Percentiles rank a stretch among this genome's conserved stretches.
Evolutionary conservation across 2,113 vertebrate genomes (phyloP).

Genomic region (Taxidea taxus): DNA sequence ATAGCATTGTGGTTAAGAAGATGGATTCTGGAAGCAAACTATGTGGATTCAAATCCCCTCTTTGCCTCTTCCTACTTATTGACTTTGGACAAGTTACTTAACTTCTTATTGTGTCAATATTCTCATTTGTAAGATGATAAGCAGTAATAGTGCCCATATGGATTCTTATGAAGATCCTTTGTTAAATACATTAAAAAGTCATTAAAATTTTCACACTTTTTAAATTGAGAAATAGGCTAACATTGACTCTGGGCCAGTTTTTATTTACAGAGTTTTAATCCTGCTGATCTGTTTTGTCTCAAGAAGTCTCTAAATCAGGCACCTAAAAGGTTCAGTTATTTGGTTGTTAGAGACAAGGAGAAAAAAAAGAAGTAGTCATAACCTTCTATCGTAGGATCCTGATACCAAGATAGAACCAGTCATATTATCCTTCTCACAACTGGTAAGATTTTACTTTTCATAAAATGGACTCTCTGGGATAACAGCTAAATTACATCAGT

Average conservation of each 20-base stretch:
- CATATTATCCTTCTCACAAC: background rate
- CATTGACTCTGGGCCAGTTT: background rate
- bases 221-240: background rate
- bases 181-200: background rate
- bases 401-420: background rate
- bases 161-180: background rate
- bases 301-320: background rate
- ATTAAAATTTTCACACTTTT: background rate
- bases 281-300: background rate
- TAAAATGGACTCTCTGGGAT: background rate
- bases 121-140: background rate
- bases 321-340: background rate
- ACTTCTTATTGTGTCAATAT: background rate
- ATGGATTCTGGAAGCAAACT: background rate
- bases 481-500: background rate
- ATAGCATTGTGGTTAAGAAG: background rate
- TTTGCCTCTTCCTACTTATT: background rate
- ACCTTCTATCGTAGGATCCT: background rate
- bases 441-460: background rate
- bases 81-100: background rate
- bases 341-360: background rate
- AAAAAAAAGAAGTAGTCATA: background rate
- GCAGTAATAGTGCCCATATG: background rate
- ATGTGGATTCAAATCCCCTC: background rate
- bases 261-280: background rate